Base-by-base conservation (phyloP, 2,113 vertebrate species). In the Clinocottus analis region DNA sequence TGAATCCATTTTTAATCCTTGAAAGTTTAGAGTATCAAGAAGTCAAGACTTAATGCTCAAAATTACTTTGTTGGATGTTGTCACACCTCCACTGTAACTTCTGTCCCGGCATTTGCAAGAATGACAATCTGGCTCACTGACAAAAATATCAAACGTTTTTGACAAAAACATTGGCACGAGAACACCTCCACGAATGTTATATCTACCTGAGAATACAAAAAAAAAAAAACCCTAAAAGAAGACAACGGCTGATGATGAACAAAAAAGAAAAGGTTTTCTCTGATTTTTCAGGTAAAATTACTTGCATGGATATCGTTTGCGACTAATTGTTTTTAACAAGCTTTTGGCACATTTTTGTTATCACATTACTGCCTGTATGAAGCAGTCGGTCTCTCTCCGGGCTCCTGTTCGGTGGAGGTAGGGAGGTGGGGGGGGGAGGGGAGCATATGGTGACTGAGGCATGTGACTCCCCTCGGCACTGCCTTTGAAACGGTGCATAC, bases 401-500 rank as follows among this genome's bases (percentile, higher is more conserved):
- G 49, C 69, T 81, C 47, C 5, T 39, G 58, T 37, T 80, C 41
- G 25, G 17, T 71, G 66, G 67, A 83, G 5, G 60, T 70, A 35
- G 19, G 39, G 55, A 35, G 63, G 6, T n/a, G n/a, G n/a, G n/a
- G n/a, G n/a, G 43, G 19, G 39, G 55, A 35, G 63, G 6, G 62
- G 75, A 87, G 75, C 85, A 86, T 87, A 85, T 86, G 86, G 86
- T n/a, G 70, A 79, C 66, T 27, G 81, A 75, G 56, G 58, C 77
- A 82, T 77, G 83, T 33, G 72, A 82, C 58, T 81, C 85, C 83
- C 76, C 4, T 9, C 10, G 64, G 85, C 39, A 58, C 68, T 74
- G 75, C 71, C 84, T 88, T 78, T 87, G 67, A 89, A 87, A 79
- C 80, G 55, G 77, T 78, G 75, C 75, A 5, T 70, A 53, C 82